Evolutionary conservation across 2,888 invertebrate species (phyloP).

Genomic region (Silvanus unidentatus): DNA sequence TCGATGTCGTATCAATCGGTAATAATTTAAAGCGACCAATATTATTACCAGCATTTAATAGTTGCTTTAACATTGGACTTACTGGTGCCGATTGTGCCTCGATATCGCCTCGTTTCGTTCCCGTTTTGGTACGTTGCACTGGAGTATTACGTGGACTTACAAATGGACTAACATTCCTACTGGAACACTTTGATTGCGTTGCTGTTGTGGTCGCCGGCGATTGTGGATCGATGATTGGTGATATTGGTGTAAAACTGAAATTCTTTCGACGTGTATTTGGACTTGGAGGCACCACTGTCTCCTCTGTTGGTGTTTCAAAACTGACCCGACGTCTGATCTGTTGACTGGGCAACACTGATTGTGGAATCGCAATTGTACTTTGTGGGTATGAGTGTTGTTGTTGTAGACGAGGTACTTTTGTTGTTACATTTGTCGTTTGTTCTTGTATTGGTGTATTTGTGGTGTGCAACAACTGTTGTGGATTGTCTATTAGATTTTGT

Average conservation of each 20-base stretch:
- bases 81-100: constrained; percentile 63
- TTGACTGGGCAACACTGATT: constrained; percentile 14
- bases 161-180: constrained; percentile 71
- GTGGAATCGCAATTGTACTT: background rate
- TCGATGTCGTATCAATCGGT: constrained; percentile 49
- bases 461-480: constrained; percentile 12
- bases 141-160: constrained; percentile 71
- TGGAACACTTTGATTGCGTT: constrained; percentile 55
- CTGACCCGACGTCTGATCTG: constrained; percentile 50
- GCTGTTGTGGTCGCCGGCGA: too few relatives aligned
- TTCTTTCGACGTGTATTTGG: constrained; percentile 72
- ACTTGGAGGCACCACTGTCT: constrained; percentile 58
- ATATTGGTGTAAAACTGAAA: constrained; percentile 82
- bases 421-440: constrained; percentile 8
- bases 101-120: constrained; percentile 36
- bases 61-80: constrained; percentile 54
- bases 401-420: constrained; percentile 13
- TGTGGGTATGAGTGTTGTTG: constrained; percentile 8
- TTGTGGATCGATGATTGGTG: constrained; percentile 59
- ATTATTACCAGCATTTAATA: constrained; percentile 45
- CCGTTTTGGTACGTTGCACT: constrained; percentile 56
- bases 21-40: constrained; percentile 40
- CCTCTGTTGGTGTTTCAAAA: constrained; percentile 49
- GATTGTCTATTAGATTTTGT: constrained; percentile 32
- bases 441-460: constrained; percentile 3